Conservation (phyloP, 1,140 invertebrate species). For the Thalassaphorura encarpata region DNA sequence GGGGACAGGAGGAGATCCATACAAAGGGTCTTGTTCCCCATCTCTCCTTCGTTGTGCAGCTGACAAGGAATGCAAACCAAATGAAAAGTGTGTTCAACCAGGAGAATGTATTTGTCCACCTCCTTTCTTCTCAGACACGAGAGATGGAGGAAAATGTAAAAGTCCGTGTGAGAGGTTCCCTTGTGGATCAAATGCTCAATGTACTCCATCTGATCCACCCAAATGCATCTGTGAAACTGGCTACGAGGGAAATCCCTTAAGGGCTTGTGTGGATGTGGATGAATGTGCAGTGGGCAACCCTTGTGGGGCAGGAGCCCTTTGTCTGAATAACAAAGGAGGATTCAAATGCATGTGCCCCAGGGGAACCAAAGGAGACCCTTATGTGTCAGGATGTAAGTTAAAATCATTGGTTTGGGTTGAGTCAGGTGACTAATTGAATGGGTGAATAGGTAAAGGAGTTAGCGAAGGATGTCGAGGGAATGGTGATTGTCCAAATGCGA, state of each 20-base stretch:
- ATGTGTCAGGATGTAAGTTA: constrained; percentile 52
- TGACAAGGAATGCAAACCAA: constrained; percentile 68
- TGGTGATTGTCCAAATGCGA: constrained; percentile 64
- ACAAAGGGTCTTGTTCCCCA: constrained; percentile 57
- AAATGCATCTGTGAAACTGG: constrained; percentile 71
- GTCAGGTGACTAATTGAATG: background rate
- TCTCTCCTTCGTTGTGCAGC: constrained; percentile 66
- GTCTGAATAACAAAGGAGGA: constrained; percentile 72
- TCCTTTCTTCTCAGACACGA: constrained; percentile 69
- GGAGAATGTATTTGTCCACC: constrained; percentile 80
- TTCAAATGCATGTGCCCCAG: constrained; percentile 43
- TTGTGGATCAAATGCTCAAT: constrained; percentile 86
- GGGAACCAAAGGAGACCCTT: constrained; percentile 48
- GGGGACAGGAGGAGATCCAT: constrained; percentile 49
- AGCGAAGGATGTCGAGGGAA: constrained; percentile 54
- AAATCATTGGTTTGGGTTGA: no score
- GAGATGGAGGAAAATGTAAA: constrained; percentile 72
- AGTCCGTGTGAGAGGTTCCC: constrained; percentile 47
- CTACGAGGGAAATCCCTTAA: constrained; percentile 69
- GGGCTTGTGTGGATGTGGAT: constrained; percentile 72
- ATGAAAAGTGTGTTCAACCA: constrained; percentile 82
- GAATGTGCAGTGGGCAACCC: constrained; percentile 60
- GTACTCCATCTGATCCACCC: constrained; percentile 77
- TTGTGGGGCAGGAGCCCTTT: constrained; percentile 73
- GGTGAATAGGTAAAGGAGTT: constrained; percentile 27